Evolutionary conservation across 1,140 invertebrate genomes (phyloP).

Genomic region (Dendrolimus punctatus): DNA sequence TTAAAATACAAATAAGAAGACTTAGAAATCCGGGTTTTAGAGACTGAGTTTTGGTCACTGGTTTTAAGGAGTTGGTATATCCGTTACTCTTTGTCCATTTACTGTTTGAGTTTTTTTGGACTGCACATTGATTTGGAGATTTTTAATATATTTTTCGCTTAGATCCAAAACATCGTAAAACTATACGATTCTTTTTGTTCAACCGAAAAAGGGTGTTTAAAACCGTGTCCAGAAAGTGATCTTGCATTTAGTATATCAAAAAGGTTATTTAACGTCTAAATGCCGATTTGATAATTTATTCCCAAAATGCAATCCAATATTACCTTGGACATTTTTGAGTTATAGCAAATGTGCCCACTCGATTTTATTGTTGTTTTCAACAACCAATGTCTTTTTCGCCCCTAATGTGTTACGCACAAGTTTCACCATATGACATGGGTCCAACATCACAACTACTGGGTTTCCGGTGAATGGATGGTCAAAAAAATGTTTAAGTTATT

Average conservation of each 20-base stretch:
- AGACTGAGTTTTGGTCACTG: slow-evolving; percentile 1
- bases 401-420: neutral
- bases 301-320: slow-evolving; percentile 6
- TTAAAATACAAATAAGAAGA: slow-evolving; percentile 1
- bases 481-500: too few species aligned
- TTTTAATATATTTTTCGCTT: slow-evolving; percentile 2
- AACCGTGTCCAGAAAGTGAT: slow-evolving; percentile 4
- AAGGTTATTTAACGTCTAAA: slow-evolving; percentile 7
- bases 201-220: neutral
- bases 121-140: neutral
- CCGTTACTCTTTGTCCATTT: neutral
- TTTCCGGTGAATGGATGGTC: too few species aligned
- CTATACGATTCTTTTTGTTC: too few species aligned
- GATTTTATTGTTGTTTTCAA: slow-evolving; percentile 2
- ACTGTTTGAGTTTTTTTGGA: neutral
- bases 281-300: slow-evolving; percentile 6
- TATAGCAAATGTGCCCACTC: slow-evolving; percentile 6
- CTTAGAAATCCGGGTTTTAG: slow-evolving; percentile 1
- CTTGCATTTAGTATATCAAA: slow-evolving; percentile 7
- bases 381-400: slow-evolving; percentile 2
- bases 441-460: too few species aligned
- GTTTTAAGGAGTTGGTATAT: neutral
- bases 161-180: slow-evolving; percentile 1
- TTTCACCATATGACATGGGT: too few species aligned
- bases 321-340: slow-evolving; percentile 4